Evolutionary conservation across 1,140 invertebrate species (phyloP).

Genomic region (Ditylenchus dipsaci): DNA sequence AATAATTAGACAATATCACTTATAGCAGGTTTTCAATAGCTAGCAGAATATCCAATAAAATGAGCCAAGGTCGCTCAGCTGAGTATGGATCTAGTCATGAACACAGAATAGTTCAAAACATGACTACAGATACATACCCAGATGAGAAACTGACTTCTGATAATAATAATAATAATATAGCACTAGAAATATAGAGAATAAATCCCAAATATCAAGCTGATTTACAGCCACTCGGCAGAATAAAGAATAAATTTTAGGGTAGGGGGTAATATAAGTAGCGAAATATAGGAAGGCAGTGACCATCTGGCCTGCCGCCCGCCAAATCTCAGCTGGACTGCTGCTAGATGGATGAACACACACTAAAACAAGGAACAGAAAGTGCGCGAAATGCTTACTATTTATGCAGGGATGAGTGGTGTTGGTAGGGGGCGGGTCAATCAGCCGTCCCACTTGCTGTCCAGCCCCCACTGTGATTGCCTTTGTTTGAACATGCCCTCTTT

Average conservation of each 20-base stretch:
- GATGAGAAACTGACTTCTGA: background rate
- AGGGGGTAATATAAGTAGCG: background rate
- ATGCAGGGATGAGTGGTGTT: too few relatives aligned
- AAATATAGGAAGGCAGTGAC: background rate
- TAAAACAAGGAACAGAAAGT: background rate
- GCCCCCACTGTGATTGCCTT: too few relatives aligned
- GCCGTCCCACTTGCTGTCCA: too few relatives aligned
- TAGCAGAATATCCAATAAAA: background rate
- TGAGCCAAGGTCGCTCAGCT: constrained; percentile 19
- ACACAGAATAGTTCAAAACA: background rate
- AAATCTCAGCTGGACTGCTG: too few relatives aligned
- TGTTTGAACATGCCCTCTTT: too few relatives aligned
- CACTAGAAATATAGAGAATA: background rate
- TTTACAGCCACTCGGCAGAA: background rate
- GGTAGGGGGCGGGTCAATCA: too few relatives aligned
- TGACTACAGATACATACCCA: constrained; percentile 11
- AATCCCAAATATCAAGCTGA: background rate
- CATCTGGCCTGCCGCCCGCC: background rate
- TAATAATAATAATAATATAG: background rate
- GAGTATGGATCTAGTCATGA: constrained; percentile 43
- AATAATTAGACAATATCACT: background rate
- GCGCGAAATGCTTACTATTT: background rate
- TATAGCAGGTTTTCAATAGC: too few relatives aligned
- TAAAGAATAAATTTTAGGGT: background rate
- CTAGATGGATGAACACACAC: too few relatives aligned